A percentile compares a stretch with the other conserved stretches of the same genome.
Evolutionary conservation across 2,797 vertebrate genomes (phyloP).

Genomic region (Periparus ater): DNA sequence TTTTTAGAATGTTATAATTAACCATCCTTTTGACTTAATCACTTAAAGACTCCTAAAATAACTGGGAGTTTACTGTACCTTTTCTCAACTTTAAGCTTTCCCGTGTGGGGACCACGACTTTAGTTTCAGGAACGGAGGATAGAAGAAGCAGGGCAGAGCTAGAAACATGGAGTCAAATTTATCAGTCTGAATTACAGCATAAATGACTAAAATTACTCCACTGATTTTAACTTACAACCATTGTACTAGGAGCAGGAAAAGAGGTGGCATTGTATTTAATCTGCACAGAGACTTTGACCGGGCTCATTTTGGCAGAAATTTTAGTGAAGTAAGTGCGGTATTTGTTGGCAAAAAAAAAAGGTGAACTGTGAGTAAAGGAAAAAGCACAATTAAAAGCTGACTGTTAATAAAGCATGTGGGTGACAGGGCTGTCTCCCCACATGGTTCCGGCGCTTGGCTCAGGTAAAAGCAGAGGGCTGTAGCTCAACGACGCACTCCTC

Average conservation of each 20-base stretch:
- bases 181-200: not conserved
- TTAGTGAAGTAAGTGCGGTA: not conserved
- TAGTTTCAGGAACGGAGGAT: not conserved
- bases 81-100: not conserved
- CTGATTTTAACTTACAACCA: not conserved
- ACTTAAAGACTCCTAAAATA: slow-evolving; percentile 19
- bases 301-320: not conserved
- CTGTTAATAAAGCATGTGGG: not conserved
- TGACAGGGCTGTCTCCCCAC: not conserved
- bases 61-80: not conserved
- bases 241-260: not conserved
- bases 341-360: not conserved
- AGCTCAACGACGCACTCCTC: slow-evolving; percentile 4
- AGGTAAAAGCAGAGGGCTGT: slow-evolving; percentile 52
- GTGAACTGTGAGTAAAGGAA: not conserved
- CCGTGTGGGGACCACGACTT: not conserved
- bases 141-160: not conserved
- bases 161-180: not conserved
- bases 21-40: slow-evolving; percentile 24
- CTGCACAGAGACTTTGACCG: not conserved
- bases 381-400: not conserved
- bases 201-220: not conserved
- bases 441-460: not conserved
- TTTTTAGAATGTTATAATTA: slow-evolving; percentile 34
- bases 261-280: not conserved